These are phyloP conservation scores for Acronicta alni DNA, from an alignment of 2,888 invertebrate species.

Conservation along the genomic window DNA sequence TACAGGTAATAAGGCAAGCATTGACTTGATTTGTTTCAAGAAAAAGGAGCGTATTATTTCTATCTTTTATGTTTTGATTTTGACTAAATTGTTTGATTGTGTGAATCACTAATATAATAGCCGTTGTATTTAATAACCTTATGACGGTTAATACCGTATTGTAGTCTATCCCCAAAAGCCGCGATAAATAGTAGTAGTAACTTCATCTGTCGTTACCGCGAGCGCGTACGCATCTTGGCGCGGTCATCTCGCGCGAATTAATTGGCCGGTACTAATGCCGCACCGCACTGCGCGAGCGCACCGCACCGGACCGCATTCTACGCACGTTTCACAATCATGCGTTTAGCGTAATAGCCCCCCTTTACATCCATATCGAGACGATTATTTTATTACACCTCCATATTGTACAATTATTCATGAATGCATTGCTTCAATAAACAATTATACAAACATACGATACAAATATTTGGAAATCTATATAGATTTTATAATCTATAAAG, in stretches of 20 bases:
- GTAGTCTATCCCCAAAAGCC: too few relatives aligned
- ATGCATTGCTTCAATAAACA: conserved; percentile 20
- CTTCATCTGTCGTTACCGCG: conserved; percentile 1
- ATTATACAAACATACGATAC: conserved; percentile 16
- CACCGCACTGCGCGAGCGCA: conserved; percentile 1
- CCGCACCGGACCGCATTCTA: conserved; percentile 57
- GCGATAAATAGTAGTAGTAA: conserved; percentile 16
- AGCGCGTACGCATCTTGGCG: conserved; percentile 17
- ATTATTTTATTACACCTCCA: conserved; percentile 27
- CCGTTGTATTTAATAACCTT: too few relatives aligned
- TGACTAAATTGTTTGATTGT: too few relatives aligned
- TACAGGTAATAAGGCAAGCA: too few relatives aligned
- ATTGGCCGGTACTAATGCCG: conserved; percentile 54
- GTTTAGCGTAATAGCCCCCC: conserved; percentile 51
- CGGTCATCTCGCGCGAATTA: conserved; percentile 68
- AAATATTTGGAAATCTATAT: background rate
- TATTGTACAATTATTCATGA: conserved; percentile 41
- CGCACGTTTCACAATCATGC: conserved; percentile 61
- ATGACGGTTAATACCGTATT: too few relatives aligned
- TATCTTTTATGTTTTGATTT: too few relatives aligned
- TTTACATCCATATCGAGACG: conserved; percentile 17
- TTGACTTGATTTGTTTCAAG: too few relatives aligned
- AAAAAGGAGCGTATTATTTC: too few relatives aligned
- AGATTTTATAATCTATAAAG: background rate
- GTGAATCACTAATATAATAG: too few relatives aligned